These are phyloP conservation scores for Sinhomidia bicolor DNA, from an alignment of 2,888 invertebrate genomes.

Conservation along the genomic window DNA sequence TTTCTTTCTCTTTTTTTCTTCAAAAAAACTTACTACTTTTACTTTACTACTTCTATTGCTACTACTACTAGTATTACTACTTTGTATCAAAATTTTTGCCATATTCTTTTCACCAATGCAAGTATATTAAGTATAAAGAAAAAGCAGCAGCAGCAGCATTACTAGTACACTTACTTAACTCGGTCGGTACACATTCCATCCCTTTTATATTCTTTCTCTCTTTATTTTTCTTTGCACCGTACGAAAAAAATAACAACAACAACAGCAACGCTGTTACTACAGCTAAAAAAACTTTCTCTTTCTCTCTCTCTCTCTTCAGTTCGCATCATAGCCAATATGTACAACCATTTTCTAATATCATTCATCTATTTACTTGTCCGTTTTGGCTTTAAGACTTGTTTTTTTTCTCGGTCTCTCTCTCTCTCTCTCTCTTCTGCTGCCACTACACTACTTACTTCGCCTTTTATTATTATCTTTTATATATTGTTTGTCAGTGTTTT, in stretches of 20 bases:
- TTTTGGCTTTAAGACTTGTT: constrained; percentile 3
- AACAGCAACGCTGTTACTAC: neutral
- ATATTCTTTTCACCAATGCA: no score
- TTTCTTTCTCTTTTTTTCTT: neutral
- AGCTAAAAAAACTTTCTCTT: no score
- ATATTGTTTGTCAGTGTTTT: constrained; percentile 31
- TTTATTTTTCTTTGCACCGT: neutral
- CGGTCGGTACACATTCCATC: neutral
- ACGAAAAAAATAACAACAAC: neutral
- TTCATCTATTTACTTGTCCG: constrained; percentile 12
- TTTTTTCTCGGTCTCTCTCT: neutral
- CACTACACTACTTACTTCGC: no score
- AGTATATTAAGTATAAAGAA: no score
- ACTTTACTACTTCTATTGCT: no score
- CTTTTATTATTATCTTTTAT: neutral
- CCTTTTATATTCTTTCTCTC: neutral
- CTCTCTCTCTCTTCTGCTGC: neutral
- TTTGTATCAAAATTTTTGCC: no score
- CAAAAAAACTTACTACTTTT: constrained; percentile 14
- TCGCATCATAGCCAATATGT: neutral
- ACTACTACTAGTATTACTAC: neutral
- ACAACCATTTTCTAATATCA: constrained; percentile 25
- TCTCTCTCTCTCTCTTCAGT: no score
- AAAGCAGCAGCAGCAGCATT: no score
- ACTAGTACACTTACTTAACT: no score